phyloP scores from a whole-genome alignment of 1,140 invertebrate genomes.

The Procambarus virginalis region DNA sequence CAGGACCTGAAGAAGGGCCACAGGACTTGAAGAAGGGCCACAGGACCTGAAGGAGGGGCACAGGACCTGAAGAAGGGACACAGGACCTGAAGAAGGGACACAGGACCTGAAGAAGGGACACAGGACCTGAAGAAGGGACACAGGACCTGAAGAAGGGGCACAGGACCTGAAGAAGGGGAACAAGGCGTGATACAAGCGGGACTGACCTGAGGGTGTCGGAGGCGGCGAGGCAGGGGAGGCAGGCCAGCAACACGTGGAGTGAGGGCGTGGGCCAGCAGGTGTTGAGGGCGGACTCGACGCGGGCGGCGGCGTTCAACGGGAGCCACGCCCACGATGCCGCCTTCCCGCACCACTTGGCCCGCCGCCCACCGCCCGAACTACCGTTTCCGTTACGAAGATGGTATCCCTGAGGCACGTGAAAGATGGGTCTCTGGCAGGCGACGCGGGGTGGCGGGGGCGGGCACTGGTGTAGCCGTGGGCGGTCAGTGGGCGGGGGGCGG shows the following conservation, averaged over 20 bases:
- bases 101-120: too few species aligned
- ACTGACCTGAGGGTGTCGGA: conserved; percentile 36
- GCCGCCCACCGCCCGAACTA: conserved; percentile 10
- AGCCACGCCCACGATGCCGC: conserved; percentile 57
- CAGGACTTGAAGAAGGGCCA: too few species aligned
- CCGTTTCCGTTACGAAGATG: background rate
- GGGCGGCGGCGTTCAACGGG: conserved; percentile 53
- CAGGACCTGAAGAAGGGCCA: too few species aligned
- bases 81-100: too few species aligned
- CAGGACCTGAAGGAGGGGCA: too few species aligned
- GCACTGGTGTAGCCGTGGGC: conserved; percentile 20
- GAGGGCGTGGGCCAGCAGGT: conserved; percentile 36
- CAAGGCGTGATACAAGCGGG: background rate
- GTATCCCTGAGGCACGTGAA: background rate
- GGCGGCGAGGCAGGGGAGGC: conserved; percentile 42
- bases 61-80: too few species aligned
- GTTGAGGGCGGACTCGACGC: conserved; percentile 46
- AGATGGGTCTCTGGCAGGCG: background rate
- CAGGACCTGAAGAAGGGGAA: background rate
- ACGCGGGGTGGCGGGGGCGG: conserved; percentile 4
- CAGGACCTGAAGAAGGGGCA: background rate
- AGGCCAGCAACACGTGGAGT: conserved; percentile 24
- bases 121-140: too few species aligned
- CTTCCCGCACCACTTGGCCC: conserved; percentile 53
- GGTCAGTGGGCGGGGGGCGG: background rate